Evolutionary conservation across 2,113 vertebrate genomes (phyloP), one percentile per base, ranked within the genome.

Genomic region (Psophia crepitans): DNA sequence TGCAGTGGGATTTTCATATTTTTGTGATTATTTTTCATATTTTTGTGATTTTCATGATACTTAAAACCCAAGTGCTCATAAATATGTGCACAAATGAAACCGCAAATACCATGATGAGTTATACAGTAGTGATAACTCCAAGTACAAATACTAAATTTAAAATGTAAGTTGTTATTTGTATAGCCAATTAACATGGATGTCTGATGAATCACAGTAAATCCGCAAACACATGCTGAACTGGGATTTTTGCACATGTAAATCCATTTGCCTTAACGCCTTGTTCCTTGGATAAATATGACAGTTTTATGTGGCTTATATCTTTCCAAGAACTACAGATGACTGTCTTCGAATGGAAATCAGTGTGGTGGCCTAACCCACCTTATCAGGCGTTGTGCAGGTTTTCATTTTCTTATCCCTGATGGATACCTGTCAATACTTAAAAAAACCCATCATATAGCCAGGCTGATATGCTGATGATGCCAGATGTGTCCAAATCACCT

Each of bases 121-220:
- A 37, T 22, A 91, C 82, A 70, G 90, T 85, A 95, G 90, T 93
- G 83, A 92, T 92, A 94, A 90, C 56, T 93, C 68, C 70, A 95
- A 95, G 87, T 81, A 93, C 57, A 91, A 94, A 93, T 88, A 51
- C 43, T 91, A 80, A 84, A 88, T 93, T 89, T 93, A 89, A 95
- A 89, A 92, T 74, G 3, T 75, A 88, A 78, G 68, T 86, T 93
- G 65, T 95, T 91, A 87, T 92, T 94, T 96, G 76, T 90, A 27
- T 56, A 94, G 51, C 33, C 1, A 96, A 66, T 92, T 93, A 93
- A 86, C 80, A 87, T 84, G 80, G 92, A 94, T 56, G 56, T 58
- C 71, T 94, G 75, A 76, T 95, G 90, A 94, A 90, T 96, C 90
- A 90, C 60, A 89, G 71, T 93, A 92, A 89, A 80, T 94, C 79